These are phyloP conservation scores for Trichonephila inaurata DNA, from an alignment of 1,140 invertebrate species.

Conservation along the genomic window DNA sequence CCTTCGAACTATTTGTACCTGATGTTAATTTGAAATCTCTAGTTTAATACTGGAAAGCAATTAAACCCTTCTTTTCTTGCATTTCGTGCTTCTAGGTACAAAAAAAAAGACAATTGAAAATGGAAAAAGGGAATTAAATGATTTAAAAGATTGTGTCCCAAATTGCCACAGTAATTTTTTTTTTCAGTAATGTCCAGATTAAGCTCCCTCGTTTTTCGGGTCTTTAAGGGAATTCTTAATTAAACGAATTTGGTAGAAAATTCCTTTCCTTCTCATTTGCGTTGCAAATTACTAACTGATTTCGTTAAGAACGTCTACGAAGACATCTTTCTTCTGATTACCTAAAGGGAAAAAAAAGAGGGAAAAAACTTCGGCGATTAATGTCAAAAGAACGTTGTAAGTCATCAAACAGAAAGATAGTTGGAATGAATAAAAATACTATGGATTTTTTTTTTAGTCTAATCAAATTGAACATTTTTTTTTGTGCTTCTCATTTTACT, in stretches of 20 bases:
- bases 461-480: no score
- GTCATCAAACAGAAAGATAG: not conserved
- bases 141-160: not conserved
- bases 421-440: not conserved
- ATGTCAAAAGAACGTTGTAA: constrained; percentile 25
- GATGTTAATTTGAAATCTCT: not conserved
- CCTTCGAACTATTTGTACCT: not conserved
- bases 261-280: not conserved
- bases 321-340: constrained; percentile 1
- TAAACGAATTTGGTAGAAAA: not conserved
- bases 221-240: not conserved
- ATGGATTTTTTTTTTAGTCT: no score
- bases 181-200: not conserved
- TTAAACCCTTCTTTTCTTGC: not conserved
- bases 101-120: not conserved
- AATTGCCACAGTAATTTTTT: not conserved
- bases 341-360: not conserved
- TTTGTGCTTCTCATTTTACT: no score
- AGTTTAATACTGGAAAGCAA: not conserved
- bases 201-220: not conserved
- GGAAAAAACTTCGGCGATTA: not conserved
- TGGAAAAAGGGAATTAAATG: constrained; percentile 9
- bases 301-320: not conserved
- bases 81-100: not conserved
- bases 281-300: constrained; percentile 10